Evolutionary conservation across 2,113 vertebrate species (phyloP).

Genomic region (Limanda limanda): DNA sequence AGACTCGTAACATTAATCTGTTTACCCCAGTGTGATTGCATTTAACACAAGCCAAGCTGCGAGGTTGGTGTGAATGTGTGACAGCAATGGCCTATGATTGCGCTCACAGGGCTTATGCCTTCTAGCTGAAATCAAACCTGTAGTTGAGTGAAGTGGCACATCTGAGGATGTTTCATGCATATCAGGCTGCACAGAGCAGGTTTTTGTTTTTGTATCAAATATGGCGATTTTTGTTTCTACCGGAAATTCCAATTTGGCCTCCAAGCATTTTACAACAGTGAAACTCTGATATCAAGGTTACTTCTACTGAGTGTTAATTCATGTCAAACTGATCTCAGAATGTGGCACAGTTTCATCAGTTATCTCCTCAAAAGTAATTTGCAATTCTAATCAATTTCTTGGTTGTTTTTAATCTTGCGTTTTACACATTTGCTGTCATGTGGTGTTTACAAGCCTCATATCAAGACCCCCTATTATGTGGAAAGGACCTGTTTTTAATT

Average conservation of each 20-base stretch:
- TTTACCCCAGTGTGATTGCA: conserved; percentile 6
- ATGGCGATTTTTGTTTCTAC: neutral
- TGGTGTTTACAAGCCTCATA: neutral
- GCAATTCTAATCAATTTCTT: neutral
- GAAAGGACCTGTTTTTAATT: too few species aligned
- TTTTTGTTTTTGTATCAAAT: conserved; percentile 1
- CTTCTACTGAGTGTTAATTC: too few species aligned
- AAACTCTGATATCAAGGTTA: too few species aligned
- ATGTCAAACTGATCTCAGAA: too few species aligned
- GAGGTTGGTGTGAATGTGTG: conserved; percentile 12
- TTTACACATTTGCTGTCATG: neutral
- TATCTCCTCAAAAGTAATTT: too few species aligned
- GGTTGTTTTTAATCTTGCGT: neutral
- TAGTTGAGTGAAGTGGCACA: neutral
- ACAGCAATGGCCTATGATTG: conserved; percentile 26
- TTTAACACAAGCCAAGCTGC: neutral
- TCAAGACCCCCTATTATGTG: neutral
- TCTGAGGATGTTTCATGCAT: conserved; percentile 22
- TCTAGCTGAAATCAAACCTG: conserved; percentile 2
- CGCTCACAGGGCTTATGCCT: conserved; percentile 8
- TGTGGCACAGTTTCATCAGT: too few species aligned
- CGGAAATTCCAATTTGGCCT: neutral
- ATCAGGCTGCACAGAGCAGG: neutral
- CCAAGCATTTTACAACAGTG: neutral
- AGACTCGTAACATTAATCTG: neutral